Evolutionary conservation across 1,140 invertebrate species (phyloP).

Genomic region (Drosophila subobscura): DNA sequence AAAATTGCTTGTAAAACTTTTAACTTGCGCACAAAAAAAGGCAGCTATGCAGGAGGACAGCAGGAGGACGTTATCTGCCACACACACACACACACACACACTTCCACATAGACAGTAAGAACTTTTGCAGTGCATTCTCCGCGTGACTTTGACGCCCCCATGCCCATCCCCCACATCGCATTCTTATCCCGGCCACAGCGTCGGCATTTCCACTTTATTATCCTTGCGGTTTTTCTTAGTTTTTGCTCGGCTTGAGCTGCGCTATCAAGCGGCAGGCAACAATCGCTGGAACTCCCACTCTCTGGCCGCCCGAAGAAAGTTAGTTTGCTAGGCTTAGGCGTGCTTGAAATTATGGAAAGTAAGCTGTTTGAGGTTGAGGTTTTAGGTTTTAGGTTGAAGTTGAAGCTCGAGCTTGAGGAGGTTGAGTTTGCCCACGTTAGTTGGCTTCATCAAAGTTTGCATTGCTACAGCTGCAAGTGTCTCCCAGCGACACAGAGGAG

Average conservation of each 20-base stretch:
- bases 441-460: conserved; percentile 42
- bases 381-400: conserved; percentile 24
- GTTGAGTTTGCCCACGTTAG: conserved; percentile 44
- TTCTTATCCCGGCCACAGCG: conserved; percentile 29
- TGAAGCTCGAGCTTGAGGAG: conserved; percentile 6
- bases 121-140: conserved; percentile 55
- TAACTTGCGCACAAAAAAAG: conserved; percentile 61
- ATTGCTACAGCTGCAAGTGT: background rate
- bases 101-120: conserved; percentile 7
- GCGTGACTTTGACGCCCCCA: conserved; percentile 58
- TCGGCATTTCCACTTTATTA: conserved; percentile 69
- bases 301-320: conserved; percentile 40
- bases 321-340: conserved; percentile 56
- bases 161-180: conserved; percentile 1
- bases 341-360: conserved; percentile 71
- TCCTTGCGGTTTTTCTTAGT: conserved; percentile 68
- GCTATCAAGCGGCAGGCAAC: conserved; percentile 35
- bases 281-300: background rate
- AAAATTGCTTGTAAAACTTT: conserved; percentile 81
- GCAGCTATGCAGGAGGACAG: background rate
- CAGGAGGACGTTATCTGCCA: conserved; percentile 23
- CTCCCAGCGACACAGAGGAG: background rate
- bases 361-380: conserved; percentile 53
- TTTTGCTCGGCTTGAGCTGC: conserved; percentile 48
- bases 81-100: conserved; percentile 26